Percentiles rank a stretch among this genome's conserved stretches.
Evolutionary conservation across 2,797 vertebrate species (phyloP).

Genomic region (Epinephelus malabaricus): DNA sequence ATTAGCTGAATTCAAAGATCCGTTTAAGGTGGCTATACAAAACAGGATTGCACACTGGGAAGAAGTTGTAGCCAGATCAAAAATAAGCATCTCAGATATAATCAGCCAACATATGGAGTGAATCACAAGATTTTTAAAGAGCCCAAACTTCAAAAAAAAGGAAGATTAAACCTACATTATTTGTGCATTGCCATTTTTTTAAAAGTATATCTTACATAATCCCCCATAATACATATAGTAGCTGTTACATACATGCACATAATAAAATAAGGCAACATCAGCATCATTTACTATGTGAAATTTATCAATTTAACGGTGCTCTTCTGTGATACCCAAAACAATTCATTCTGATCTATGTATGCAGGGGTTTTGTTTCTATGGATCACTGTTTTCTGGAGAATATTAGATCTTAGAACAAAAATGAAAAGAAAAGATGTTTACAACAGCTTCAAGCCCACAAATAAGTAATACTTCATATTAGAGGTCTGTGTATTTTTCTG

Average conservation of each 20-base stretch:
- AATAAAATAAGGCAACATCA: no score
- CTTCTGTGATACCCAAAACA: not conserved
- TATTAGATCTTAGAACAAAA: not conserved
- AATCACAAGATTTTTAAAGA: not conserved
- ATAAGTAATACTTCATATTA: not conserved
- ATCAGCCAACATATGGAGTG: not conserved
- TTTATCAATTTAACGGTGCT: no score
- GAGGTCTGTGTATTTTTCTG: not conserved
- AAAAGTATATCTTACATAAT: not conserved
- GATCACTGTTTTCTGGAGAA: not conserved
- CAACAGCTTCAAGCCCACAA: constrained; percentile 6
- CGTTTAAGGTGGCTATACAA: not conserved
- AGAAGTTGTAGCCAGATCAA: not conserved
- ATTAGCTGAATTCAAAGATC: constrained; percentile 1
- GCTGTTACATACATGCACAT: not conserved
- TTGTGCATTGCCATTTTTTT: constrained; percentile 3
- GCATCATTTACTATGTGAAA: no score
- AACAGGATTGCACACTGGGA: no score
- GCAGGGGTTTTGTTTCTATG: not conserved
- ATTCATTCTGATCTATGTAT: not conserved
- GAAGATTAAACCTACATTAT: not conserved
- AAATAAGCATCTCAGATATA: not conserved
- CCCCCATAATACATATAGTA: not conserved
- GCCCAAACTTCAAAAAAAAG: not conserved
- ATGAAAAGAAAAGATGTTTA: constrained; percentile 1